Base-by-base conservation (phyloP, 2,797 vertebrate species). In the Lepus townsendii region DNA sequence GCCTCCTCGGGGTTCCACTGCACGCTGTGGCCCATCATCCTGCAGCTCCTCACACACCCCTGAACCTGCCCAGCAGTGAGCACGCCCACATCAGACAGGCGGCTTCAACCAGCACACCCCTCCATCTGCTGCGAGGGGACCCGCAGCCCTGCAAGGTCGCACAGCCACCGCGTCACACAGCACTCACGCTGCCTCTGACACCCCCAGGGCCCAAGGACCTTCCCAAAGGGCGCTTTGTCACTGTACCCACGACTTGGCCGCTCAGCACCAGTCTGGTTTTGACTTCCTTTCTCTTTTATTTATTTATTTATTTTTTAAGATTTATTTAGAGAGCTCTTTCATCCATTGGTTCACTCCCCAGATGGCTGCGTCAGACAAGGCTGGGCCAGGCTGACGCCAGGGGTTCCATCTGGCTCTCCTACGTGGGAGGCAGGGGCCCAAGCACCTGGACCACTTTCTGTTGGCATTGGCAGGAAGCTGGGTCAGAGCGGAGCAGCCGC, bases 51-150 rank as follows among this genome's bases (percentile, higher is more conserved):
- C n/a, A 30, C 20, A 27, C 0, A 60, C 76, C n/a, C 62, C 38
- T 5, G 12, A 60, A 86, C 86, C 83, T 91, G 76, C 95, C 75
- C n/a, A 22, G 94, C 88, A 92, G 63, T 63, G 57, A 76, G 17
- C 63, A 10, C n/a, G 12, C 38, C 38, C 10, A 84, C 7, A 16
- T 60, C 63, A 65, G 72, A 24, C 83, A 69, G 71, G 71, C 94
- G 47, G 75, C 78, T 73, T 90, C 68, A 95, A 80, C 79, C 62
- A 68, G 5, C 8, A 20, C 52, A 9, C 38, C 82, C 75, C 91
- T 80, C 76, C 73, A 91, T 87, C 66, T 65, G 83, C 30, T 0
- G 9, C 35, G 22, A 82, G 77, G 78, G 83, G 30, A 35, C 4
- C 63, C 38, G 8, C 42, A 47, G 42, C 75, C 87, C 65, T 66